Percentiles rank a stretch among this genome's conserved stretches.
These are phyloP conservation scores for Sebastes hubbsi DNA, from an alignment of 2,797 vertebrate species.

Conservation along the genomic window DNA sequence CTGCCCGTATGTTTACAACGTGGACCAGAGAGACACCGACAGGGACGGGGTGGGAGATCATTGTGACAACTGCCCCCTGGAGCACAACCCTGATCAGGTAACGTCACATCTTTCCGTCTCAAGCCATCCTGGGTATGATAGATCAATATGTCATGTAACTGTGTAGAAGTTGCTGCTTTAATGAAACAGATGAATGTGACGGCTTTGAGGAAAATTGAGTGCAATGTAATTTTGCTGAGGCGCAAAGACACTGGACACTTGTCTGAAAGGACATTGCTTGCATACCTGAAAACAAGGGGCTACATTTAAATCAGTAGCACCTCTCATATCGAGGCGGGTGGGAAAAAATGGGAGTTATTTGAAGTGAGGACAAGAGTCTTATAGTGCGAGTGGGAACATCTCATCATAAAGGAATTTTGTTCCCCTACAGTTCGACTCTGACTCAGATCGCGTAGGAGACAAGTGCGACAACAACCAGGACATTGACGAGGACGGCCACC, in stretches of 20 bases:
- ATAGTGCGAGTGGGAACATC: constrained; percentile 29
- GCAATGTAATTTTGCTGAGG: constrained; percentile 43
- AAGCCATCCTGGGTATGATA: neutral
- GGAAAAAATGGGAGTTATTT: constrained; percentile 31
- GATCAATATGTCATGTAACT: constrained; percentile 12
- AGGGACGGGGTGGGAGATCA: constrained; percentile 97
- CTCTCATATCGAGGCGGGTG: constrained; percentile 32
- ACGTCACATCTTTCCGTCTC: neutral
- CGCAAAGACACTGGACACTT: constrained; percentile 49
- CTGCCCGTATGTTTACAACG: constrained; percentile 97
- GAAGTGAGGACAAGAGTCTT: constrained; percentile 45
- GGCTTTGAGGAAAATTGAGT: constrained; percentile 31
- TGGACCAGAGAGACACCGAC: constrained; percentile 96
- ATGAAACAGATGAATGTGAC: constrained; percentile 57
- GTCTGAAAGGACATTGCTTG: constrained; percentile 51
- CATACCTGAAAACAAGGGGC: constrained; percentile 63
- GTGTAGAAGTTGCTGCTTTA: constrained; percentile 18
- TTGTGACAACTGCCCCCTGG: constrained; percentile 98
- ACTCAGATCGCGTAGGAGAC: constrained; percentile 95
- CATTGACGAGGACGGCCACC: constrained; percentile 98
- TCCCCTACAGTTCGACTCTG: constrained; percentile 89
- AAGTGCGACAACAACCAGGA: constrained; percentile 98
- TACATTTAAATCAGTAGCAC: constrained; percentile 45
- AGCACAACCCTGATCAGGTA: constrained; percentile 99
- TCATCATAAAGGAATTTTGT: constrained; percentile 61